These are phyloP conservation scores for Tonatia bakeri DNA, from an alignment of 2,113 vertebrate species.

Conservation along the genomic window DNA sequence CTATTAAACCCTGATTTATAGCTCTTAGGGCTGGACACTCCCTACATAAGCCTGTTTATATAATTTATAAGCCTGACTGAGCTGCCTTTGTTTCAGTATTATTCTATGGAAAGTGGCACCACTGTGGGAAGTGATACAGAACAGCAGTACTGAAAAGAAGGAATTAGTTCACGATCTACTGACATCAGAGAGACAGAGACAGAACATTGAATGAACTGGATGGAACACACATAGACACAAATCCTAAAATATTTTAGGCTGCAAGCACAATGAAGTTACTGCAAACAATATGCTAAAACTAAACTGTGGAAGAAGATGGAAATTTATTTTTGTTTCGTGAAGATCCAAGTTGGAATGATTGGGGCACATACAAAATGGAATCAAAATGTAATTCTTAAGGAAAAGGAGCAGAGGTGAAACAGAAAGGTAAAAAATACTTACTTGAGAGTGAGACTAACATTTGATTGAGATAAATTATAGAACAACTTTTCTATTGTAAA, in stretches of 20 bases:
- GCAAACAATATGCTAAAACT: background rate
- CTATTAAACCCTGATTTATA: background rate
- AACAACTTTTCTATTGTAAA: background rate
- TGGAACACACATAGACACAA: background rate
- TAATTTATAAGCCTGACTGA: background rate
- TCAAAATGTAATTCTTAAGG: background rate
- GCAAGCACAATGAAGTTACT: background rate
- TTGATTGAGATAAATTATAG: background rate
- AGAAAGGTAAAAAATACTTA: background rate
- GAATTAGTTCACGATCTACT: background rate
- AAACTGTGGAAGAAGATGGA: background rate
- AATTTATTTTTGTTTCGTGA: constrained; percentile 15
- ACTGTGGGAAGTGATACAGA: background rate
- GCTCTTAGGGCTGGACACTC: background rate
- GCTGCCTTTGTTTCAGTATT: background rate
- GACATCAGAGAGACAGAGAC: background rate
- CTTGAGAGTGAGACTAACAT: background rate
- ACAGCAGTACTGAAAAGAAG: background rate
- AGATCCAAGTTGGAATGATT: background rate
- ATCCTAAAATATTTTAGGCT: background rate
- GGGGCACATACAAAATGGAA: background rate
- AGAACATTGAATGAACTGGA: background rate
- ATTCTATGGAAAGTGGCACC: background rate
- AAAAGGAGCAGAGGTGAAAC: background rate
- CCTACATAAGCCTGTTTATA: background rate